Conservation (phyloP, 2,888 invertebrate genomes). For the Peribatodes rhomboidaria region DNA sequence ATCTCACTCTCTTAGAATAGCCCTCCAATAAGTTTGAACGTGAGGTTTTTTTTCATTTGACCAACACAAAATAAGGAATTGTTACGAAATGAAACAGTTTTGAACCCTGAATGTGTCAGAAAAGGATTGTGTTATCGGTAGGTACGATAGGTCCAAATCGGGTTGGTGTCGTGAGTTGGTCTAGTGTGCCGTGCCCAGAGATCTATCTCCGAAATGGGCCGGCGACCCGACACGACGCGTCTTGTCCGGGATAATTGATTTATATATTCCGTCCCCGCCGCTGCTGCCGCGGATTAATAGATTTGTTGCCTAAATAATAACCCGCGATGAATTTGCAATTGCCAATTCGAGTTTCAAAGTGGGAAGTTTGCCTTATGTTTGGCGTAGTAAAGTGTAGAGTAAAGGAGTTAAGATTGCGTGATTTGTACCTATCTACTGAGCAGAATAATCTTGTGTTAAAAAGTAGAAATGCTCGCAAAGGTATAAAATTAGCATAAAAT, state of each 20-base stretch:
- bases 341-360: slow-evolving; percentile 61
- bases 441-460: not conserved
- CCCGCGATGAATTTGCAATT: slow-evolving; percentile 74
- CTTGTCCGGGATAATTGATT: slow-evolving; percentile 82
- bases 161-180: too few species aligned
- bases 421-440: not conserved
- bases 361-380: slow-evolving; percentile 14
- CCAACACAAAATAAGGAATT: too few species aligned
- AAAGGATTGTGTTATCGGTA: too few species aligned
- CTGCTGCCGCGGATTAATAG: slow-evolving; percentile 72
- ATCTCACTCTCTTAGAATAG: too few species aligned
- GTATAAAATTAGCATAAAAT: too few species aligned
- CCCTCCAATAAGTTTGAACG: too few species aligned
- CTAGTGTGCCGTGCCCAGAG: slow-evolving; percentile 34
- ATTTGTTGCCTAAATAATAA: slow-evolving; percentile 80
- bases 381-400: slow-evolving; percentile 5
- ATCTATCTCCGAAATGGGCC: slow-evolving; percentile 70
- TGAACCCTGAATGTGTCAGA: too few species aligned
- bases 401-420: not conserved
- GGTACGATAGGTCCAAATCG: too few species aligned
- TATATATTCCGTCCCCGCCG: slow-evolving; percentile 72
- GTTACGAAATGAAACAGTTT: too few species aligned
- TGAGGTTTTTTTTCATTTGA: too few species aligned
- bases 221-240: slow-evolving; percentile 72
- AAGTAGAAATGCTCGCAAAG: too few species aligned